These are phyloP conservation scores for Drosophila multiciliata DNA, from an alignment of 2,888 invertebrate species.

Conservation along the genomic window DNA sequence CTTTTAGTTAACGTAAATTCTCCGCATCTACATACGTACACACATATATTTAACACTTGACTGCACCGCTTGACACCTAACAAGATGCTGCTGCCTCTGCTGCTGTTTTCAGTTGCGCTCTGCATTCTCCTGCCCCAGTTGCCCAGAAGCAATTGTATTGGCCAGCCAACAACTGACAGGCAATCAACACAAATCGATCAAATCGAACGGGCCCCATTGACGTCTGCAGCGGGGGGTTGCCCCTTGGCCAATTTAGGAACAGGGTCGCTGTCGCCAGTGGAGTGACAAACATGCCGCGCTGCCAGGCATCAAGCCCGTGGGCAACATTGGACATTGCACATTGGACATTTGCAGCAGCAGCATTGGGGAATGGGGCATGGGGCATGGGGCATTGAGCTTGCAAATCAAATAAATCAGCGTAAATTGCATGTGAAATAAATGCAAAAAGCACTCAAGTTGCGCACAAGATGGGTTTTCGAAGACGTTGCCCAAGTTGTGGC, in stretches of 20 bases:
- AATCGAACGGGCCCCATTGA: conserved; percentile 61
- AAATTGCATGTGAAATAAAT: conserved; percentile 82
- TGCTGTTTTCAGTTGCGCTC: conserved; percentile 7
- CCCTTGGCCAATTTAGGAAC: conserved; percentile 67
- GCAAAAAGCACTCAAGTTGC: conserved; percentile 62
- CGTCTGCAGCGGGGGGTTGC: conserved; percentile 33
- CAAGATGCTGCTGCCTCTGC: conserved; percentile 50
- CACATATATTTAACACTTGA: conserved; percentile 79
- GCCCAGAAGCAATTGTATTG: conserved; percentile 66
- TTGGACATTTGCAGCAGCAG: background rate
- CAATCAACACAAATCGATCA: conserved; percentile 79
- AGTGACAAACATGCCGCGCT: conserved; percentile 68
- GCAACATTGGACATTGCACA: conserved; percentile 15
- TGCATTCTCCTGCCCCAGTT: conserved; percentile 2
- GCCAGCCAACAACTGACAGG: conserved; percentile 66
- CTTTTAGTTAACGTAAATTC: conserved; percentile 78
- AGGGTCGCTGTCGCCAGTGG: conserved; percentile 37
- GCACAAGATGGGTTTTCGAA: conserved; percentile 24
- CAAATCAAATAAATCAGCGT: conserved; percentile 82
- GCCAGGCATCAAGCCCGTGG: conserved; percentile 19
- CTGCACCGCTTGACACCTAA: conserved; percentile 75
- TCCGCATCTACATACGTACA: conserved; percentile 19
- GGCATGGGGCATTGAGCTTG: conserved; percentile 46
- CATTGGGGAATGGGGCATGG: conserved; percentile 13
- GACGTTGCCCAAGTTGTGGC: background rate